Percentiles rank a stretch among this genome's conserved stretches.
Evolutionary conservation across 2,888 invertebrate species (phyloP).

Genomic region (Drosophila helvetica): DNA sequence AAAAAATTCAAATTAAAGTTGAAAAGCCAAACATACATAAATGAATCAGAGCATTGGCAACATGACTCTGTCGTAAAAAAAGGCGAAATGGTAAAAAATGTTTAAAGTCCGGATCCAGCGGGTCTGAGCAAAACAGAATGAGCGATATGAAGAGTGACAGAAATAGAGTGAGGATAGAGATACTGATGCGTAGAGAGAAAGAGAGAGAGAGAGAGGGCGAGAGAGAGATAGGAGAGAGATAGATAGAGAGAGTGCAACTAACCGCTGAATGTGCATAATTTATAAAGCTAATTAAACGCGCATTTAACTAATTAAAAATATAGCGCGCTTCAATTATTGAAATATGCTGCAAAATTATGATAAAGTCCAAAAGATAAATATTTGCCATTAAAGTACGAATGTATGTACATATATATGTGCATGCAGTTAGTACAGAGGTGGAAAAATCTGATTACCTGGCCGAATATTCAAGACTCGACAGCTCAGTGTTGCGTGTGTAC

Average conservation of each 20-base stretch:
- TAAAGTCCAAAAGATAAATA: conserved; percentile 52
- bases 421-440: too few relatives aligned
- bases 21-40: conserved; percentile 56
- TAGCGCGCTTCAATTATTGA: conserved; percentile 76
- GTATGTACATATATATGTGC: conserved; percentile 27
- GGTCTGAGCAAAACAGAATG: background rate
- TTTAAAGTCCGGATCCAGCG: conserved; percentile 21
- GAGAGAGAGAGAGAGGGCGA: conserved; percentile 8
- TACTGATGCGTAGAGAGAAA: background rate
- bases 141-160: background rate
- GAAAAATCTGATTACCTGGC: too few relatives aligned
- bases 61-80: conserved; percentile 52
- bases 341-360: conserved; percentile 75
- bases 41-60: conserved; percentile 66
- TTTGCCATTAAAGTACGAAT: conserved; percentile 60
- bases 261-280: conserved; percentile 79
- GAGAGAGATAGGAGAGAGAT: conserved; percentile 7
- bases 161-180: background rate
- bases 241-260: conserved; percentile 52
- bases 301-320: conserved; percentile 79
- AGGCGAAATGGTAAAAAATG: conserved; percentile 44
- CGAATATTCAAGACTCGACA: too few relatives aligned
- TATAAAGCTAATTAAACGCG: conserved; percentile 80
- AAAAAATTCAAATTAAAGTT: conserved; percentile 26
- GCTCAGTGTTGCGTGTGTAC: too few relatives aligned